Percentiles rank a stretch among this genome's conserved stretches.
These are phyloP conservation scores for Lathronympha strigana DNA, from an alignment of 2,888 invertebrate genomes.

Conservation along the genomic window DNA sequence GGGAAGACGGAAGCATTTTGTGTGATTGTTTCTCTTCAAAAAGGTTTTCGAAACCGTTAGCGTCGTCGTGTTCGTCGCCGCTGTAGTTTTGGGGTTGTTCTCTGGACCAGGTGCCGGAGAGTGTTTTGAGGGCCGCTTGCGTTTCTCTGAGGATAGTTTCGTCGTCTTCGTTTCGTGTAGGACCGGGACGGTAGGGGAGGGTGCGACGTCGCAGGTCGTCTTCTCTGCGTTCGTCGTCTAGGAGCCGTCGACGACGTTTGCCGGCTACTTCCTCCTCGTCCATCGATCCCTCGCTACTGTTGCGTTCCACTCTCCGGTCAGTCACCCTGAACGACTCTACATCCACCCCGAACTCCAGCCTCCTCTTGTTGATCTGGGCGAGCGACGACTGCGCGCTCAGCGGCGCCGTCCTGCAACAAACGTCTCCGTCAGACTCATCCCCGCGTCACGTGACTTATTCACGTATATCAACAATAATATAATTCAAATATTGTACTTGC, in stretches of 20 bases:
- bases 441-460: conserved; percentile 49
- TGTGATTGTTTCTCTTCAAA: conserved; percentile 92
- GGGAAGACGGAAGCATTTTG: conserved; percentile 86
- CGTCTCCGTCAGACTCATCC: conserved; percentile 52
- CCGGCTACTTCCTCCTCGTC: conserved; percentile 73
- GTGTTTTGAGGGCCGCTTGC: conserved; percentile 92
- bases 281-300: conserved; percentile 73
- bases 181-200: conserved; percentile 53
- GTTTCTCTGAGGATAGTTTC: conserved; percentile 94
- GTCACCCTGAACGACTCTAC: conserved; percentile 74
- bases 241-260: conserved; percentile 76
- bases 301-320: conserved; percentile 66
- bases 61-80: conserved; percentile 89
- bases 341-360: conserved; percentile 86
- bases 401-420: conserved; percentile 81
- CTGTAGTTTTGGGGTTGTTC: conserved; percentile 87
- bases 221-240: conserved; percentile 73
- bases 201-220: conserved; percentile 64
- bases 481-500: conserved; percentile 74
- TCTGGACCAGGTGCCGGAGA: conserved; percentile 93
- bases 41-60: conserved; percentile 92
- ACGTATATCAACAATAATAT: conserved; percentile 57
- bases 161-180: conserved; percentile 83
- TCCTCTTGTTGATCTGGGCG: conserved; percentile 88
- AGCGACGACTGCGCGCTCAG: conserved; percentile 84